These are phyloP conservation scores for Nezara viridula DNA, from an alignment of 2,888 invertebrate genomes.

Conservation along the genomic window DNA sequence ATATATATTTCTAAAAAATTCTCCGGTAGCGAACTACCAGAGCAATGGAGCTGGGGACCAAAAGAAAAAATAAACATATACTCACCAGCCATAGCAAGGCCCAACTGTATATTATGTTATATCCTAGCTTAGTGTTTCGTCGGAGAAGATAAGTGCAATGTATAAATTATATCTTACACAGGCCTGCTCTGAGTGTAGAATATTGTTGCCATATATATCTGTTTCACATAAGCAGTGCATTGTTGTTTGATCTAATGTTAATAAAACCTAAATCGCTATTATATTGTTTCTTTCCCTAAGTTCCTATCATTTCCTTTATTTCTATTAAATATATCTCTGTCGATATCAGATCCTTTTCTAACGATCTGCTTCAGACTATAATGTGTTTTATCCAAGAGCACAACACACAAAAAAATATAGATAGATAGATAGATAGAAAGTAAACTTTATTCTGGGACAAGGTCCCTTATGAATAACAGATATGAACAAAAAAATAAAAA, in stretches of 20 bases:
- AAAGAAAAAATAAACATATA: neutral
- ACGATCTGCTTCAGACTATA: neutral
- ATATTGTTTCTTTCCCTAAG: neutral
- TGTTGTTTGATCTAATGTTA: constrained; percentile 42
- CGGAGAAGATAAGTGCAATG: constrained; percentile 19
- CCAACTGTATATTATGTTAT: constrained; percentile 42
- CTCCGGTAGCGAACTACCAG: neutral
- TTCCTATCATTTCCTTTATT: neutral
- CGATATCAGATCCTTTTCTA: neutral
- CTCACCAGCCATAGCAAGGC: constrained; percentile 12
- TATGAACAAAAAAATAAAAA: no score
- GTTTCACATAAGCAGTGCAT: constrained; percentile 38
- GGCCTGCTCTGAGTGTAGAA: constrained; percentile 33
- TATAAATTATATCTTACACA: constrained; percentile 39
- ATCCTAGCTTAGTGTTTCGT: constrained; percentile 44
- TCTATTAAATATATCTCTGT: neutral
- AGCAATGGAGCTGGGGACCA: constrained; percentile 12
- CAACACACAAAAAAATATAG: no score
- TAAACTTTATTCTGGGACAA: no score
- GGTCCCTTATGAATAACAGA: no score
- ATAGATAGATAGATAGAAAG: no score
- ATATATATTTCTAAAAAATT: constrained; percentile 40
- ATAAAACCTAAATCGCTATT: constrained; percentile 43
- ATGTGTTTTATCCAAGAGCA: neutral
- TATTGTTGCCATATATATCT: constrained; percentile 33